Base-by-base conservation (phyloP, 2,888 invertebrate genomes). In the Odontomyia ornata region DNA sequence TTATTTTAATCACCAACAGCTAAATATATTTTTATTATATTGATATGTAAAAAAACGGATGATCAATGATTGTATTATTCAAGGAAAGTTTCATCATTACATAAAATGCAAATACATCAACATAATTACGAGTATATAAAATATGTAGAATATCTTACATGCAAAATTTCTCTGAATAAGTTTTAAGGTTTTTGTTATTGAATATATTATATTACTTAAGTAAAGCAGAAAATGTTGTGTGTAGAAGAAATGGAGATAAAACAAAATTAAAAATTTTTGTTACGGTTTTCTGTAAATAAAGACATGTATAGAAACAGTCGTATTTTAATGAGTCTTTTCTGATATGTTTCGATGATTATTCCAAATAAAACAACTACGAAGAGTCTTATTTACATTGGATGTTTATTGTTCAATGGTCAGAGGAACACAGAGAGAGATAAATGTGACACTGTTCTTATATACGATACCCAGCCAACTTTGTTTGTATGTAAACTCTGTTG, bases 241-340 rank as follows among this genome's bases (percentile, higher is more conserved):
- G 75, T 75, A 77, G 64, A 67, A 72, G 65, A 75, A 75, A 75
- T 77, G 77, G 47, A 75, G 73, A 77, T 15, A 65, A 77, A 75
- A 75, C 60, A 69, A 69, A 77, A 69, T 77, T 75, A 69, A 75
- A 77, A 77, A 69, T 75, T 75, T 77, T 77, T 77, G 75, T 77
- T 77, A 77, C 77, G 75, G 64, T 30, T 77, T 75, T 52, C 52
- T 77, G 77, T 77, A 77, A 77, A 77, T 77, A 77, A 77, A 77
- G 46, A 75, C 62, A 52, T 64, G 27, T 64, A 46, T 75, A 75
- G 75, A 75, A 75, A 64, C 11, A 11, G n/a, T 46, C 64, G 30
- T 62, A 64, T 60, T 60, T 71, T 36, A 60, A 30, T 73, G 36
- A 11, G 23, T 71, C 5, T 47, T 18, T 21, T 43, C 18, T 1